phyloP scores from a whole-genome alignment of 2,797 vertebrate genomes.

The Argyrosomus regius region DNA sequence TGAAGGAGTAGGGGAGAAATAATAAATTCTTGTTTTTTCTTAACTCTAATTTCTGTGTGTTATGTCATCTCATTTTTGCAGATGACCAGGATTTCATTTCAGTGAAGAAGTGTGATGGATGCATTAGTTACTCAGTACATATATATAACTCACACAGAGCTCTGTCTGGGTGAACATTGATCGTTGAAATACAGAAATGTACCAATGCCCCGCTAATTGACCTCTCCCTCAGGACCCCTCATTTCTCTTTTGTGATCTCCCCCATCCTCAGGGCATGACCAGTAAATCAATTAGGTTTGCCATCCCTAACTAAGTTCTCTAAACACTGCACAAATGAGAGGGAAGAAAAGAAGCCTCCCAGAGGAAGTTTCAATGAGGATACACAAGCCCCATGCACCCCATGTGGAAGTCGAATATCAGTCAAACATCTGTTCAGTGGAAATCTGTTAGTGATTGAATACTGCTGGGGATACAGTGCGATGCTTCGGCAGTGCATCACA shows the following conservation, averaged over 20 bases:
- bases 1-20: too few species aligned
- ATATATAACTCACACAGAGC: background rate
- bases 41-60: too few species aligned
- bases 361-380: background rate
- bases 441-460: background rate
- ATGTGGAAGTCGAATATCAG: background rate
- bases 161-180: background rate
- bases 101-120: too few species aligned
- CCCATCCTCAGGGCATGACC: background rate
- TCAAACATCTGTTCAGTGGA: background rate
- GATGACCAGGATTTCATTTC: too few species aligned
- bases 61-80: too few species aligned
- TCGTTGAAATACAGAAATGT: background rate
- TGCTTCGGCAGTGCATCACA: background rate
- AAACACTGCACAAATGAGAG: background rate
- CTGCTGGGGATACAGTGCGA: background rate
- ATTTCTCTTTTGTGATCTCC: background rate
- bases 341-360: background rate
- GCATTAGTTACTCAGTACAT: background rate
- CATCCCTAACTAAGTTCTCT: background rate
- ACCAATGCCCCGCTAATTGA: background rate
- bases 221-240: background rate
- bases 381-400: background rate
- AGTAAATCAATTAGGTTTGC: background rate
- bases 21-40: too few species aligned